These are phyloP conservation scores for Athrips mouffetella DNA, from an alignment of 2,888 invertebrate species.

Conservation along the genomic window DNA sequence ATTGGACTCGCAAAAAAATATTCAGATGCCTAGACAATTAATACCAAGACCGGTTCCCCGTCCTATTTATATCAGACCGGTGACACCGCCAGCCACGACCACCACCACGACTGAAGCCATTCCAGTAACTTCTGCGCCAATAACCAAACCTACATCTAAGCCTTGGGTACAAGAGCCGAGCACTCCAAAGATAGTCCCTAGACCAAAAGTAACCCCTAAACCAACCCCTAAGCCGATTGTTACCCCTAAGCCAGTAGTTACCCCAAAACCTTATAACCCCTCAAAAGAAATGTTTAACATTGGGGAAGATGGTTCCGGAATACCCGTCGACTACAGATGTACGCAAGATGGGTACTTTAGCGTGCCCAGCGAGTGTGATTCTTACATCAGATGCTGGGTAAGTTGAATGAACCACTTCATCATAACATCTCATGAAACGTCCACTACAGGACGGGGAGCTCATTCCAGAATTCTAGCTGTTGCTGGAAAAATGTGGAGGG, in stretches of 20 bases:
- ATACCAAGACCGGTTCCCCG: constrained; percentile 3
- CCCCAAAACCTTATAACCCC: neutral
- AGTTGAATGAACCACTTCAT: constrained; percentile 23
- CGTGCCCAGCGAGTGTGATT: constrained; percentile 81
- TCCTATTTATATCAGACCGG: neutral
- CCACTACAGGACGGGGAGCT: too few relatives aligned
- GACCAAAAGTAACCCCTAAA: too few relatives aligned
- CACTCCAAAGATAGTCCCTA: too few relatives aligned
- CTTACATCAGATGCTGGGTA: constrained; percentile 80
- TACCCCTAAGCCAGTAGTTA: neutral
- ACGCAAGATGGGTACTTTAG: constrained; percentile 44
- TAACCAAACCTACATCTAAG: too few relatives aligned
- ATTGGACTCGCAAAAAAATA: neutral
- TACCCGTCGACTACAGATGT: constrained; percentile 27
- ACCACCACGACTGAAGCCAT: too few relatives aligned
- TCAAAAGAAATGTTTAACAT: neutral
- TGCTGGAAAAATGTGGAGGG: too few relatives aligned
- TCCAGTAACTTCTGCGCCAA: too few relatives aligned
- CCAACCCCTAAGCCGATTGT: too few relatives aligned
- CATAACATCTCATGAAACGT: too few relatives aligned
- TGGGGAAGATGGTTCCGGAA: neutral
- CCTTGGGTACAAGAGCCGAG: too few relatives aligned
- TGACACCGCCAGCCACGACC: too few relatives aligned
- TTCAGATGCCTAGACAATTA: neutral
- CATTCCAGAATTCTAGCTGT: neutral